A percentile compares a stretch with the other conserved stretches of the same genome.
phyloP scores from a whole-genome alignment of 2,797 vertebrate species.

The Steatocranus sp. region DNA sequence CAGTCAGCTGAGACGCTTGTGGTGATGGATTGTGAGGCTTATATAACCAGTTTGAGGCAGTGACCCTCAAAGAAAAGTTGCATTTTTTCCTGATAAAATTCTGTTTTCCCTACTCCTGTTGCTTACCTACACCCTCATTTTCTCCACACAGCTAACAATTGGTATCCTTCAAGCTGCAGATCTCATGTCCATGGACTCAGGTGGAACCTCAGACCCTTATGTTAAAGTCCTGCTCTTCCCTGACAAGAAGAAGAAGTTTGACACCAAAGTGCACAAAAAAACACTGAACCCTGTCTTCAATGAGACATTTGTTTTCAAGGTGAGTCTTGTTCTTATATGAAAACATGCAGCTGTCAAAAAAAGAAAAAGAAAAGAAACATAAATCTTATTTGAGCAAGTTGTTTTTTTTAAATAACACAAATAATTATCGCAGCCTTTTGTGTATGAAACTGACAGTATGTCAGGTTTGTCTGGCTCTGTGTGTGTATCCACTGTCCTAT shows the following conservation, averaged over 20 bases:
- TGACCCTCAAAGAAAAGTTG: background rate
- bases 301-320: constrained; percentile 96
- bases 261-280: constrained; percentile 99
- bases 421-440: background rate
- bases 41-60: constrained; percentile 4
- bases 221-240: constrained; percentile 91
- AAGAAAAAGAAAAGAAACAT: background rate
- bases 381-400: background rate
- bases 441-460: background rate
- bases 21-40: constrained; percentile 9
- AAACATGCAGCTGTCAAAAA: background rate
- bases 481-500: background rate
- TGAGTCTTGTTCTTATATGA: constrained; percentile 26
- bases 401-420: background rate
- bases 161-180: constrained; percentile 96
- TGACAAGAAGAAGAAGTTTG: constrained; percentile 97
- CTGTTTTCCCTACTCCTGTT: background rate
- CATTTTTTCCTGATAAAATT: background rate
- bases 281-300: constrained; percentile 97
- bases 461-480: background rate
- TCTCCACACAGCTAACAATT: constrained; percentile 82
- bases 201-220: constrained; percentile 95
- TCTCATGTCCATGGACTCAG: constrained; percentile 95
- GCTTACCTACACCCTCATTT: background rate
- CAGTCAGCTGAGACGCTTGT: background rate